Conservation (phyloP, 2,797 vertebrate species). For the Alcedo atthis region DNA sequence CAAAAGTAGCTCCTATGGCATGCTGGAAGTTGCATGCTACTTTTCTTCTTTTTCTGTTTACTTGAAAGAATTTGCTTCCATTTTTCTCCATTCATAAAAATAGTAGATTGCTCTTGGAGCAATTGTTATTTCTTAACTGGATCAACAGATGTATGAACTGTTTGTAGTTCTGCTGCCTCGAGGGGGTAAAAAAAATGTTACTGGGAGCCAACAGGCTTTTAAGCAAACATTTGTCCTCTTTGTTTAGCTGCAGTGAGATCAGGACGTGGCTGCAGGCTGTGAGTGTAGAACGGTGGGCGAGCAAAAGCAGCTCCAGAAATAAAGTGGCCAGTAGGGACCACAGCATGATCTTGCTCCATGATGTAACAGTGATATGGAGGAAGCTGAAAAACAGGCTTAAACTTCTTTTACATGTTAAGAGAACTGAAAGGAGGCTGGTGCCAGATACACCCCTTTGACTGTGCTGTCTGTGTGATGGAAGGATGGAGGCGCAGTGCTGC, state of each 20-base stretch:
- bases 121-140: background rate
- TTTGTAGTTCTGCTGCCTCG: background rate
- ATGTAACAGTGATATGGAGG: background rate
- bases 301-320: conserved; percentile 2
- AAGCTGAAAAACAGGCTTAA: background rate
- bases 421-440: background rate
- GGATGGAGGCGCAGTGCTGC: background rate
- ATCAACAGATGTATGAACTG: conserved; percentile 23
- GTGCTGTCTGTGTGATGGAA: background rate
- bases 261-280: background rate
- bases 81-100: conserved; percentile 47
- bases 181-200: background rate
- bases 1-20: background rate
- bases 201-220: conserved; percentile 10
- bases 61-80: background rate
- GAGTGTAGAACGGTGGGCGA: background rate
- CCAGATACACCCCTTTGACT: background rate
- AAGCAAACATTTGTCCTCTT: background rate
- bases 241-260: background rate
- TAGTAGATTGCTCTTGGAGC: background rate
- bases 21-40: background rate
- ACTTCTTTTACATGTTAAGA: background rate
- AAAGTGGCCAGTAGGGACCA: background rate
- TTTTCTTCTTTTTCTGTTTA: background rate
- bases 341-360: background rate